Conservation (phyloP, 1,140 invertebrate species). For the Drosophila malerkotliana region DNA sequence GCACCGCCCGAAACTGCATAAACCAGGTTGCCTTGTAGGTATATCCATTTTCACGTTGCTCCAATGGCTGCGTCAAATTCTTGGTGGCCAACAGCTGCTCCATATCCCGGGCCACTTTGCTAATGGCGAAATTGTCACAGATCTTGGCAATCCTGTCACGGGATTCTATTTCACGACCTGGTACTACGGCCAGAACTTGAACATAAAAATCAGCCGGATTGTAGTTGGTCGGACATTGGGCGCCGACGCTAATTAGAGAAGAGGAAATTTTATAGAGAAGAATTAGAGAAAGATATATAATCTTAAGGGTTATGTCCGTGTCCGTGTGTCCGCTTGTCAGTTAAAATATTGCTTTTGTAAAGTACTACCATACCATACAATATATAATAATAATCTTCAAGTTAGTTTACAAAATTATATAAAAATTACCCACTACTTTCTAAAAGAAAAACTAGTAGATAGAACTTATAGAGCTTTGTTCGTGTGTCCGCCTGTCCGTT, state of each 20-base stretch:
- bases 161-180: slow-evolving; percentile 91
- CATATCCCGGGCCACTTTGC: slow-evolving; percentile 85
- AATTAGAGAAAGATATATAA: no score
- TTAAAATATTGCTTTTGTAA: no score
- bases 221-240: slow-evolving; percentile 93
- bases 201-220: slow-evolving; percentile 98
- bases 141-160: slow-evolving; percentile 90
- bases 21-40: slow-evolving; percentile 94
- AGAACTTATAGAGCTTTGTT: no score
- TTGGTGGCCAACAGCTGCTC: slow-evolving; percentile 77
- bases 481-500: no score
- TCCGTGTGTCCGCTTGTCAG: no score
- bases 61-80: slow-evolving; percentile 78
- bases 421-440: no score
- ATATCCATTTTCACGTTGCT: slow-evolving; percentile 80
- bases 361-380: no score
- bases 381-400: no score
- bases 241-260: slow-evolving; percentile 86
- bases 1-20: slow-evolving; percentile 93
- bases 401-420: no score
- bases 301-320: no score
- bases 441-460: no score
- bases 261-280: no score
- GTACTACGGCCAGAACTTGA: slow-evolving; percentile 94
- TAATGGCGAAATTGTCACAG: slow-evolving; percentile 90